Base-by-base conservation (phyloP, 1,140 invertebrate genomes). In the Ladona fulva region DNA sequence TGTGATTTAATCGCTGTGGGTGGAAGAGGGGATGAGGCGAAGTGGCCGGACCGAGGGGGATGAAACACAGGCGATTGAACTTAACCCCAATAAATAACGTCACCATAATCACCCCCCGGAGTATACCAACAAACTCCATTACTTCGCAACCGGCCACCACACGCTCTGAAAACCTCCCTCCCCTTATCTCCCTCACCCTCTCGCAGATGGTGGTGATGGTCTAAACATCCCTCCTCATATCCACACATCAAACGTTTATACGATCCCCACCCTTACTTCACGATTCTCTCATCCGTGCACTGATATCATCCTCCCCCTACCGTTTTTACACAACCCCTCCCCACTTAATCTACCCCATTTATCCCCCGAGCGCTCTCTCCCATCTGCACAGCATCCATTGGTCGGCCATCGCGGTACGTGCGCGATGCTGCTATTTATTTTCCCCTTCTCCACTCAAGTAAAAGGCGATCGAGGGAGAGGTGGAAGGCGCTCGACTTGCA, bases 91-190 rank as follows among this genome's bases (percentile, higher is more conserved):
- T 66, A 66, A 66, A 66, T 66, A 66, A 66, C 52, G 52, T 12
- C 52, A 66, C 52, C 52, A 66, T 66, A 66, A 66, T 66, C 52
- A 66, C 52, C 52, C 52, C 52, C 52, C 52, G 52, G 52, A 66
- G 52, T 66, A 66, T 22, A 22, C 52, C 52, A 66, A 66, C 52
- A 66, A 66, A 66, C 52, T 22, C 52, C 52, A 66, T 66, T 66
- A 66, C 52, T 66, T 66, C 52, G n/a, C 52, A 66, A 66, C 52
- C 52, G 52, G 12, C n/a, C 52, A 66, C 52, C 52, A 22, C 52
- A 66, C 52, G 52, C 16, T 16, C 52, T 66, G 16, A 66, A 66
- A 66, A 66, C 14, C 52, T 66, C 52, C 29, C 29, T 8, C 52
- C 12, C 12, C 3, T 66, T 12, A 3, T 66, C 52, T 12, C 12